Conservation (phyloP, 2,113 vertebrate species). For the Nycticorax nycticorax region DNA sequence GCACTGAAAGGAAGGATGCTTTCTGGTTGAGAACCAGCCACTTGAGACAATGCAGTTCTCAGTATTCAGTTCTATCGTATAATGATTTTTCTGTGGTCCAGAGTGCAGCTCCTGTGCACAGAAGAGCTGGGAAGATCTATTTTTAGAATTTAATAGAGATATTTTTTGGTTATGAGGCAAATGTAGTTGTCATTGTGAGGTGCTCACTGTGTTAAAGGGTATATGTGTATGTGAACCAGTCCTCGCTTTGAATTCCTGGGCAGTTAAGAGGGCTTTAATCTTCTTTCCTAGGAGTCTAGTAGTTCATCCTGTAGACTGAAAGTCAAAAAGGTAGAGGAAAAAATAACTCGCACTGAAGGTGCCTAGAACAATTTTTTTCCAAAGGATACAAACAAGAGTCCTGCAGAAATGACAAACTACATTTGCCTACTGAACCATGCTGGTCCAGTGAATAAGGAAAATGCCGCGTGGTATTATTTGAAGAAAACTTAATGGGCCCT, state of each 20-base stretch:
- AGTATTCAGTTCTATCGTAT: background rate
- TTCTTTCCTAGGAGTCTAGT: background rate
- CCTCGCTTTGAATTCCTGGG: background rate
- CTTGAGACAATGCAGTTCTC: background rate
- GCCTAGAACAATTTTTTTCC: background rate
- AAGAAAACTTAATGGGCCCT: background rate
- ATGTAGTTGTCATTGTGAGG: background rate
- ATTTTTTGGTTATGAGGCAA: background rate
- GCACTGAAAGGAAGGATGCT: background rate
- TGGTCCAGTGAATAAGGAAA: conserved; percentile 36
- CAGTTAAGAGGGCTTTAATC: background rate
- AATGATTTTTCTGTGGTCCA: background rate
- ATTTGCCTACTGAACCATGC: conserved; percentile 4
- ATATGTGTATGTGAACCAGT: background rate
- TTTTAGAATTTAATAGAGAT: background rate
- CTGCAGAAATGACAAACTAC: conserved; percentile 22
- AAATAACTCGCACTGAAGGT: background rate
- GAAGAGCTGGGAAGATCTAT: background rate
- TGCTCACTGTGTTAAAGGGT: background rate
- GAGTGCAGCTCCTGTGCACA: background rate
- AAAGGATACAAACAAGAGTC: background rate
- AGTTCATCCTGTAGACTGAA: background rate
- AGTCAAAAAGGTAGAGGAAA: background rate
- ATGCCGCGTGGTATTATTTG: conserved; percentile 19
- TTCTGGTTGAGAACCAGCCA: background rate